Evolutionary conservation across 2,888 invertebrate genomes (phyloP), one percentile per base, ranked within the genome.

Genomic region (Cloeon dipterum): DNA sequence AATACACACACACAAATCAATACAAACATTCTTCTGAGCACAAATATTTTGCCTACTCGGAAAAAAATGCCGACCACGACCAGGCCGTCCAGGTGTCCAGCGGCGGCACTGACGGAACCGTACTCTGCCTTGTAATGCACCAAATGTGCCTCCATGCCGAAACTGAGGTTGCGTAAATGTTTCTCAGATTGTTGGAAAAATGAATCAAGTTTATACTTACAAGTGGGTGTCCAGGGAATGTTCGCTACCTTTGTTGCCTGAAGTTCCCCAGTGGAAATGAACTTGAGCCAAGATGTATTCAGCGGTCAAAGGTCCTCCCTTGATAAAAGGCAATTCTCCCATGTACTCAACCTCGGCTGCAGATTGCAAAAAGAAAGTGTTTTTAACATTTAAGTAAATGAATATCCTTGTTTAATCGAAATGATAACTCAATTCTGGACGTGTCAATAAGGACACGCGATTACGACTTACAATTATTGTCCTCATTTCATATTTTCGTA

Each of bases 181-280:
- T n/a, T n/a, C n/a, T 39, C 10, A 26, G 14, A 25, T 14, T 14
- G 37, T 10, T 13, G 18, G 32, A 36, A 34, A n/a, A n/a, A n/a
- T n/a, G 32, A 25, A 29, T 8, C 11, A 36, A 36, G 16, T 37
- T 29, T n/a, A 20, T 26, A 38, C 36, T 44, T 41, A 55, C 50
- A 53, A 53, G 26, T 46, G 47, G 17, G 61, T 61, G 42, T 74
- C 70, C 0, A 71, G 54, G 0, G 63, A 59, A 45, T 76, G 74
- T 26, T 73, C 74, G 40, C 72, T 72, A 2, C 75, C 75, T 42
- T 63, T 61, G 55, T 62, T 61, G 49, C 68, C 61, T 41, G 62
- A 56, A 1, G 54, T 46, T 1, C 74, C 73, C 75, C 74, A 75
- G 48, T 75, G 74, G 47, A 75, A 70, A 51, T 75, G 74, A 25